These are phyloP conservation scores for Dione juno DNA, from an alignment of 2,888 invertebrate species.

Conservation along the genomic window DNA sequence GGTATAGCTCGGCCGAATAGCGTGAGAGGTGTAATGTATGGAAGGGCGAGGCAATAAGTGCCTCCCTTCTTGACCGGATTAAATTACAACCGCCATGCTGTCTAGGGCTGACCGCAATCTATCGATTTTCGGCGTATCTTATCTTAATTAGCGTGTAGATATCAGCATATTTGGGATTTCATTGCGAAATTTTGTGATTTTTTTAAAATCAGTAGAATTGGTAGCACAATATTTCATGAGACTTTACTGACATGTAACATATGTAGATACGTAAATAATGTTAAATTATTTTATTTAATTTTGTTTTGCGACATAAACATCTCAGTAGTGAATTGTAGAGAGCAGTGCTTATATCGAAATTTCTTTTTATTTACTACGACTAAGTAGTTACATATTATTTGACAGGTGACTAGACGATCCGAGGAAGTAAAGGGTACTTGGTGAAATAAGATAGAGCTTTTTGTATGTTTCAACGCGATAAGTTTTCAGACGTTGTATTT, in stretches of 20 bases:
- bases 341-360: conserved; percentile 12
- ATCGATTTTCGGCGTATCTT: conserved; percentile 57
- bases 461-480: neutral
- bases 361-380: neutral
- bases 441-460: neutral
- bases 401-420: conserved; percentile 24
- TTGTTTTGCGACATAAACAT: neutral
- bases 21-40: conserved; percentile 67
- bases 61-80: conserved; percentile 70
- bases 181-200: neutral
- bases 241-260: neutral
- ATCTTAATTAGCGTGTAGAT: conserved; percentile 24
- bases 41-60: conserved; percentile 63
- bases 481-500: too few species aligned
- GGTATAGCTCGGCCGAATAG: conserved; percentile 58
- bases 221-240: neutral
- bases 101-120: conserved; percentile 67
- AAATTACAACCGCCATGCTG: conserved; percentile 68
- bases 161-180: neutral
- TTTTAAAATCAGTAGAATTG: neutral
- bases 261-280: neutral
- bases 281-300: neutral
- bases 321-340: neutral
- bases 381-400: conserved; percentile 26
- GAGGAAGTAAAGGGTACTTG: conserved; percentile 11